phyloP scores from a whole-genome alignment of 2,113 vertebrate species.

The Corythornis vintsioides region DNA sequence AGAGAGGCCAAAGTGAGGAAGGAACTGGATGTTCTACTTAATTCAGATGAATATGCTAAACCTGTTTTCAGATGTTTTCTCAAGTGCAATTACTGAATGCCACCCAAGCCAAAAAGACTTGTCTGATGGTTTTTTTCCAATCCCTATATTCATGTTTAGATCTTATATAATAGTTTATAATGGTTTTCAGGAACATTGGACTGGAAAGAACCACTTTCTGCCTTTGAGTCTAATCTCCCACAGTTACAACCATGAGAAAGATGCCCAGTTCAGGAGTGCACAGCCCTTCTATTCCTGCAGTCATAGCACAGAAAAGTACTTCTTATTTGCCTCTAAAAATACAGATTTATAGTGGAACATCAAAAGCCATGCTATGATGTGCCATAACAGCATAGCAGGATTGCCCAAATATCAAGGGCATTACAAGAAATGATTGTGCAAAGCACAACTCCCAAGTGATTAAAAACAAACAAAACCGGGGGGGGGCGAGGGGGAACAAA shows the following conservation, averaged over 20 bases:
- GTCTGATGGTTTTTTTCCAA: not conserved
- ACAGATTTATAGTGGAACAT: not conserved
- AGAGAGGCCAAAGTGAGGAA: not conserved
- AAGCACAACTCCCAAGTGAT: not conserved
- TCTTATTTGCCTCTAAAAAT: not conserved
- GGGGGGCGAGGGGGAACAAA: too few species aligned
- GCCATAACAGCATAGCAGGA: not conserved
- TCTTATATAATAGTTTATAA: not conserved
- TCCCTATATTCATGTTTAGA: not conserved
- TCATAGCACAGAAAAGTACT: not conserved
- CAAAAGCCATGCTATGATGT: not conserved
- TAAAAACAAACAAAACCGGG: too few species aligned
- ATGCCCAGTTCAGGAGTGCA: not conserved
- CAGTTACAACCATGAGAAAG: not conserved
- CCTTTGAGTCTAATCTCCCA: not conserved
- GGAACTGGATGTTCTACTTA: slow-evolving; percentile 3
- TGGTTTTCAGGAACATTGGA: not conserved
- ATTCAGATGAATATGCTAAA: not conserved
- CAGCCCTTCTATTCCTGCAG: not conserved
- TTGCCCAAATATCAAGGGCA: not conserved
- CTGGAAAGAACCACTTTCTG: not conserved
- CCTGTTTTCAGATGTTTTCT: slow-evolving; percentile 8
- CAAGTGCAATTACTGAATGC: not conserved
- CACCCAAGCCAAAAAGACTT: not conserved
- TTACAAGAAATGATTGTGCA: not conserved